Evolutionary conservation across 2,888 invertebrate genomes (phyloP), one percentile per base, ranked within the genome.

Genomic region (Exephanes ischioxanthus): DNA sequence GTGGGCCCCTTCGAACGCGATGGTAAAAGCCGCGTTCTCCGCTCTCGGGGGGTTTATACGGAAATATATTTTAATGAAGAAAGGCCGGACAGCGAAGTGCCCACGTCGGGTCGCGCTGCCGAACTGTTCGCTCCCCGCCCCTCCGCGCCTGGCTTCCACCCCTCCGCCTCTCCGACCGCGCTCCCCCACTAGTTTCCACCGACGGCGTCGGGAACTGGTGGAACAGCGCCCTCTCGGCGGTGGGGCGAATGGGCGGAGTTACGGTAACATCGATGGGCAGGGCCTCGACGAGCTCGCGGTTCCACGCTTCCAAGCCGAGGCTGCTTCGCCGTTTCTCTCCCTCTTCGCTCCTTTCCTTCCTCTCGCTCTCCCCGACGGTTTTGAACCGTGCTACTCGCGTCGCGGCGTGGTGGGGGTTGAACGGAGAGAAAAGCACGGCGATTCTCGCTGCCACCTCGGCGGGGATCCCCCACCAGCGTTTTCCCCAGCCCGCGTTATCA

Each of bases 51-150:
- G 67, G 67, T 67, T 80, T 83, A 85, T 91, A 90, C 90, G 88
- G 91, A 91, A 91, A 92, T 92, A 92, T 93, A 93, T 93, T 93
- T 93, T 93, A 94, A 93, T 94, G 92, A 93, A 92, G 92, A 93
- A 93, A 93, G 92, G 93, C 92, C 93, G 93, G 93, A 93, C 93
- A 93, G 93, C 94, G 94, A 93, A 93, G 94, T 94, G 93, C 93
- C 94, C 94, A 92, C 93, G 93, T 93, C 93, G 94, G 93, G 93
- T 93, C 92, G 93, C 93, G 93, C 93, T 93, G 94, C 93, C 93
- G 93, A 94, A 94, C 94, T 94, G 94, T 86, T 91, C 91, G 91
- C 91, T 93, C 93, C 93, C 94, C 93, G 93, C 94, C 94, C 94
- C 93, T 92, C 93, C 92, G 90, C 90, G 87, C 87, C 88, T 89